These are phyloP conservation scores for Andrena cerasifolii DNA, from an alignment of 1,140 invertebrate species.

Conservation along the genomic window DNA sequence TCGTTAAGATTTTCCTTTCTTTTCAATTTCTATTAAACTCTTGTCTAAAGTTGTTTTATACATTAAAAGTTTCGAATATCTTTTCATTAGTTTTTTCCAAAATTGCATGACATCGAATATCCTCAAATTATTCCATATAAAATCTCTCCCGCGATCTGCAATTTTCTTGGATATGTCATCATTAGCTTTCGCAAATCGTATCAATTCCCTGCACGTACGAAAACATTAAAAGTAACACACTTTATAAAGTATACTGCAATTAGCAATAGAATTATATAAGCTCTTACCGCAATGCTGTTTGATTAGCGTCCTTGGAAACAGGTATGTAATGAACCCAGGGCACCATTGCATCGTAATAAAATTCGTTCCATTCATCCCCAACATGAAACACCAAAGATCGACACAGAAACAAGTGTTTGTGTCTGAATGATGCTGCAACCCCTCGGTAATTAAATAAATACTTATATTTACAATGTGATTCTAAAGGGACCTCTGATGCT, in stretches of 20 bases:
- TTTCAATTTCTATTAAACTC: slow-evolving; percentile 82
- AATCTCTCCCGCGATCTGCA: slow-evolving; percentile 90
- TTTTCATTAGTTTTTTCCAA: slow-evolving; percentile 91
- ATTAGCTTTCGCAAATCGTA: slow-evolving; percentile 91
- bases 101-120: slow-evolving; percentile 93
- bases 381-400: slow-evolving; percentile 98
- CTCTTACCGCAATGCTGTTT: slow-evolving; percentile 85
- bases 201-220: slow-evolving; percentile 83
- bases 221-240: slow-evolving; percentile 28
- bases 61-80: slow-evolving; percentile 90
- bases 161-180: slow-evolving; percentile 90
- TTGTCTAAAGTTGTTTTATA: slow-evolving; percentile 86
- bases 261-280: not conserved
- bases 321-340: slow-evolving; percentile 99
- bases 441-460: slow-evolving; percentile 98
- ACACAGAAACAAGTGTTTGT: slow-evolving; percentile 98
- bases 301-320: slow-evolving; percentile 87
- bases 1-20: slow-evolving; percentile 39
- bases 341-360: slow-evolving; percentile 95
- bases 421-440: slow-evolving; percentile 98
- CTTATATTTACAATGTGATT: slow-evolving; percentile 96
- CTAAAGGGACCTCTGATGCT: slow-evolving; percentile 93
- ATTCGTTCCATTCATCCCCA: slow-evolving; percentile 97
- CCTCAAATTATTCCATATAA: slow-evolving; percentile 92
- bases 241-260: slow-evolving; percentile 25